A percentile compares a stretch with the other conserved stretches of the same genome.
phyloP scores from a whole-genome alignment of 2,797 vertebrate genomes.

The Pseudochaenichthys georgianus region DNA sequence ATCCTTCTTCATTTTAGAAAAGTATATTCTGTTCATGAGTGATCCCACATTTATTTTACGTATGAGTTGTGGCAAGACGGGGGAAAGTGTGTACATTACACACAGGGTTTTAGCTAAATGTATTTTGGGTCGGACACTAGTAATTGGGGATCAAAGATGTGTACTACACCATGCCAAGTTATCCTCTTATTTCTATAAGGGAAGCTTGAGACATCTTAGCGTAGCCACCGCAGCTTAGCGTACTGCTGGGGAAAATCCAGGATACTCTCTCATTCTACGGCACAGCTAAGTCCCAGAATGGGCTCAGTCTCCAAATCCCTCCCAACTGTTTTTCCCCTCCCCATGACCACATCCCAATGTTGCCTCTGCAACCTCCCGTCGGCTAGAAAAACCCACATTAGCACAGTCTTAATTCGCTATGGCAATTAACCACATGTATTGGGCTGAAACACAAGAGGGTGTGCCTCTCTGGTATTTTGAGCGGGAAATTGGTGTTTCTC shows the following conservation, averaged over 20 bases:
- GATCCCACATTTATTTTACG: slow-evolving; percentile 17
- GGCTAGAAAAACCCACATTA: slow-evolving; percentile 60
- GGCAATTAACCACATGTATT: slow-evolving; percentile 69
- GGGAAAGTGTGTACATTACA: slow-evolving; percentile 29
- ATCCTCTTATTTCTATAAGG: slow-evolving; percentile 66
- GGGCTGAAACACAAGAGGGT: slow-evolving; percentile 51
- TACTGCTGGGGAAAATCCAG: slow-evolving; percentile 70
- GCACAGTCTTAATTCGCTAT: slow-evolving; percentile 63
- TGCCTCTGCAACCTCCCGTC: slow-evolving; percentile 55
- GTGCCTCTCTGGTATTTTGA: slow-evolving; percentile 57
- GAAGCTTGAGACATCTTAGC: slow-evolving; percentile 62
- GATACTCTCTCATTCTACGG: slow-evolving; percentile 57
- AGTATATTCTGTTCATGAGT: not conserved
- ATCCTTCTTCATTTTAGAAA: slow-evolving; percentile 47
- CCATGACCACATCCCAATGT: slow-evolving; percentile 62
- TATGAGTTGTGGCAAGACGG: not conserved
- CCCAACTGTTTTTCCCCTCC: slow-evolving; percentile 42
- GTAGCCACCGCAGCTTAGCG: slow-evolving; percentile 63
- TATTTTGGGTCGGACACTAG: slow-evolving; percentile 61
- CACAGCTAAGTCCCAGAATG: slow-evolving; percentile 61
- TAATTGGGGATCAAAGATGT: slow-evolving; percentile 70
- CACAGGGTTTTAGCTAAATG: slow-evolving; percentile 20
- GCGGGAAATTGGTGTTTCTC: slow-evolving; percentile 59
- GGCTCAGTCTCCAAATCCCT: slow-evolving; percentile 48
- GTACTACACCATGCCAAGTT: slow-evolving; percentile 54